Evolutionary conservation across 2,113 vertebrate genomes (phyloP), one percentile per base, ranked within the genome.

Genomic region (Chaetops frenatus): DNA sequence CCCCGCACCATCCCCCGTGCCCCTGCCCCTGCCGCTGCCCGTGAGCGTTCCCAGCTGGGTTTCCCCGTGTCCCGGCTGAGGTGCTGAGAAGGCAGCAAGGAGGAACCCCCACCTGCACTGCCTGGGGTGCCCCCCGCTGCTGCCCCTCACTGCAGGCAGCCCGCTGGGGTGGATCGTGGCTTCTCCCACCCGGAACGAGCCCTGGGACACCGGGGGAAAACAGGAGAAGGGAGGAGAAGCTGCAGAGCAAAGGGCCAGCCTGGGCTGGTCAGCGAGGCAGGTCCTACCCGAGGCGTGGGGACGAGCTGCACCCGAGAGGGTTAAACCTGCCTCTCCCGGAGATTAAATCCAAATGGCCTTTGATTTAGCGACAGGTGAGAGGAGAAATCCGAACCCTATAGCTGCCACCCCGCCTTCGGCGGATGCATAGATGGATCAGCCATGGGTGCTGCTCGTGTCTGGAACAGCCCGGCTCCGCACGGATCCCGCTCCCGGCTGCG

Each of bases 351-450:
- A 1, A 85, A 60, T 19, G 78, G 53, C 90, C 88, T 94, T 91
- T 93, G 90, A 21, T 82, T 84, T 67, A 85, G 84, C 36, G n/a
- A 40, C 94, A 95, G 96, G 95, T 96, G 96, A 96, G 90, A 93
- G 85, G 61, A 48, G 96, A 96, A 96, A 96, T 6, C 96, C 57
- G 91, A 95, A 2, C 70, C 47, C 47, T 25, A 1, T 0, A 15
- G 62, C 78, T 69, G 12, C 74, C 28, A 2, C 40, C 85, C 54
- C n/a, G 56, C 6, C 56, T 33, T 13, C 3, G 9, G 54, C 40
- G 12, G 80, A 36, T 96, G 87, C 93, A 92, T 65, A 85, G 69
- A 94, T 95, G 83, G 79, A 95, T 64, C 58, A 84, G 58, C 73
- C 66, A 11, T n/a, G 44, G 48, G 23, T 23, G 86, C 17, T 12